Evolutionary conservation across 2,888 invertebrate genomes (phyloP), one percentile per base, ranked within the genome.

Genomic region (Hirtodrosophila duncani): DNA sequence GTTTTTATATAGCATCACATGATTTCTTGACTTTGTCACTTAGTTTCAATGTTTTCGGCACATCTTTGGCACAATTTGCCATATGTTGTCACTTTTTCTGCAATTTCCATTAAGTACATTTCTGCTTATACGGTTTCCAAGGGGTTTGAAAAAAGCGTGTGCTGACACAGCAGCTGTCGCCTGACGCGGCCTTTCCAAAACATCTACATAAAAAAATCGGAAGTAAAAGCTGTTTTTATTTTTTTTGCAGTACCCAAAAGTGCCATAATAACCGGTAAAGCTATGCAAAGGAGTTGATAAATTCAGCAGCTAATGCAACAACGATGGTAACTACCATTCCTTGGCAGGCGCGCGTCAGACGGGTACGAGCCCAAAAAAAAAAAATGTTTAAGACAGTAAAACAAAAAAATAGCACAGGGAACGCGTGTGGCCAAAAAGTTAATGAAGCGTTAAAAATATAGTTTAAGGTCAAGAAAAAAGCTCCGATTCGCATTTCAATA

Each of bases 361-460:
- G 41, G 46, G 45, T 13, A 20, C 10, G 31, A 5, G 68, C 77
- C 81, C 37, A 4, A 37, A 53, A 30, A 56, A 55, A 37, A 24
- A 30, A 38, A 34, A 48, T 30, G 16, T n/a, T n/a, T n/a, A 20
- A 37, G 53, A 38, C 48, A 26, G 51, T 33, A 43, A 36, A 13
- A 29, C 39, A 5, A 31, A 63, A 67, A 64, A 63, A 62, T n/a
- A n/a, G n/a, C n/a, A 24, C 16, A 21, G 30, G 34, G 67, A 72
- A 68, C 83, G 83, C 84, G 85, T 83, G 84, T 83, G 83, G 83
- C 68, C 85, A 74, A 77, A 45, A 63, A 74, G 45, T 50, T 77
- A 84, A 81, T 82, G 75, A 83, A 84, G 84, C 79, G 83, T 81
- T 79, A 67, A 79, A 67, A 70, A 74, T 53, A 64, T 42, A 64